A percentile compares a stretch with the other conserved stretches of the same genome.
These are phyloP conservation scores for Cynoglossus semilaevis DNA, from an alignment of 2,113 vertebrate species.

Conservation along the genomic window DNA sequence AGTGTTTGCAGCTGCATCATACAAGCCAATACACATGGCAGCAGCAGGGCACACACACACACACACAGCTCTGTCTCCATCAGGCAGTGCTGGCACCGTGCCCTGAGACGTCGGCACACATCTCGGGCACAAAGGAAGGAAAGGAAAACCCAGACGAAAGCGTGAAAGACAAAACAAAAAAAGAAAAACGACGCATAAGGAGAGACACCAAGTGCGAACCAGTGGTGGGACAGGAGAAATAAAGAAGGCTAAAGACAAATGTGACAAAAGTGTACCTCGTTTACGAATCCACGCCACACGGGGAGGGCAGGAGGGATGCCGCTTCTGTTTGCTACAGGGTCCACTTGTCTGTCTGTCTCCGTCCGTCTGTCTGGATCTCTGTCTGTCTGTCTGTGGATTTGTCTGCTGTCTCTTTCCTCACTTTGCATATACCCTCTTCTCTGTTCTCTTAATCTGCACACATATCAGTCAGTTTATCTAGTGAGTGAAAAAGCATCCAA, in stretches of 20 bases:
- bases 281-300: constrained; percentile 31
- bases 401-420: constrained; percentile 23
- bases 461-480: background rate
- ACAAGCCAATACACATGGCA: constrained; percentile 61
- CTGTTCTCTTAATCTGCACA: constrained; percentile 1
- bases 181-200: constrained; percentile 20
- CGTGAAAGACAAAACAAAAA: constrained; percentile 20
- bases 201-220: constrained; percentile 25
- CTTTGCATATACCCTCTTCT: constrained; percentile 18
- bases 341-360: constrained; percentile 37
- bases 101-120: constrained; percentile 68
- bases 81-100: constrained; percentile 64
- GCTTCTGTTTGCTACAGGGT: constrained; percentile 48
- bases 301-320: constrained; percentile 47
- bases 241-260: constrained; percentile 24
- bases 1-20: constrained; percentile 75
- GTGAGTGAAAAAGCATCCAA: background rate
- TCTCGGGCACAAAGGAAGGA: constrained; percentile 63
- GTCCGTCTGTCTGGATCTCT: constrained; percentile 25
- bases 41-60: too few species aligned
- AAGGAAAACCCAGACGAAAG: constrained; percentile 24
- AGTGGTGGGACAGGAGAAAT: constrained; percentile 8
- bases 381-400: constrained; percentile 34
- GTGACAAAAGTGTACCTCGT: constrained; percentile 46
- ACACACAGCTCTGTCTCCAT: constrained; percentile 44